Evolutionary conservation across 2,888 invertebrate genomes (phyloP), one percentile per base, ranked within the genome.

Genomic region (Dryobotodes eremita): DNA sequence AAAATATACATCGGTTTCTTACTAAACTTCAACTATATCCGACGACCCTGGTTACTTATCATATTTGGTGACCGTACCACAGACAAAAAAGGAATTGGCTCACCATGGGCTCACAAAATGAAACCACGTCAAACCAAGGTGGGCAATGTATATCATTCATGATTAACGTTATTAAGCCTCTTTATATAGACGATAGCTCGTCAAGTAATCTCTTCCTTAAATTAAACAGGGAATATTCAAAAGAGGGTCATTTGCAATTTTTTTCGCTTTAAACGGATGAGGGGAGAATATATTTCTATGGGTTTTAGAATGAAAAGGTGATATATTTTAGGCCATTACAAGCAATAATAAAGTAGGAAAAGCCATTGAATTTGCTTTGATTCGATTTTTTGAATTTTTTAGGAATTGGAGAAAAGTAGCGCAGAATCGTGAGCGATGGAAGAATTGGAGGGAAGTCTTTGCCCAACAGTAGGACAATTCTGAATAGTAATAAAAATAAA

Each of bases 131-230:
- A 81, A 81, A 86, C 36, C 69, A 48, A 64, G 17, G 61, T 26
- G 23, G 71, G 62, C 42, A 48, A 68, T 55, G 62, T 70, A 75
- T 79, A 86, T 80, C 75, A 81, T 71, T 72, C 72, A 80, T 83
- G 82, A 89, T 83, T 84, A 86, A 85, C 77, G 70, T 86, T 84
- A 88, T 80, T 86, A 87, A 85, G 79, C 75, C 80, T 81, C 68
- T 88, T 88, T 84, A 83, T 70, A 76, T 62, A 79, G 80, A 88
- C 73, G 76, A 78, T 31, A 70, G 66, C 57, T 78, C 84, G 59
- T 71, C 71, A 78, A 84, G 84, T 87, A 84, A 87, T 85, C 84
- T 84, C 80, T 69, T 80, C 84, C 78, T 87, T 75, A 80, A 80
- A 84, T 85, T 80, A 82, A 78, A 78, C 61, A 26, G 31, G n/a